These are phyloP conservation scores for Entomobrya multifasciata DNA, from an alignment of 2,888 invertebrate genomes.

Conservation along the genomic window DNA sequence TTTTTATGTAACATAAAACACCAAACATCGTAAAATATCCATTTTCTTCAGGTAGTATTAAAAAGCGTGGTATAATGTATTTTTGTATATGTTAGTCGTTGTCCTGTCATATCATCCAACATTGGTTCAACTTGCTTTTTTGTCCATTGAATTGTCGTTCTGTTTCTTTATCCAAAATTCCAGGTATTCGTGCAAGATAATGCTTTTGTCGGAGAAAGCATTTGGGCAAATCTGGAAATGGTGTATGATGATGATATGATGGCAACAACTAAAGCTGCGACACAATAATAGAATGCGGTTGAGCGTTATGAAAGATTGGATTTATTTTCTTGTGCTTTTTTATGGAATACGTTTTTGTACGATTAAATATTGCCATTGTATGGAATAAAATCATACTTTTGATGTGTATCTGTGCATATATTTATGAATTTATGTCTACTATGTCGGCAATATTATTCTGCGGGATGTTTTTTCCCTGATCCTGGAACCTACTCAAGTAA, in stretches of 20 bases:
- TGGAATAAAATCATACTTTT: background rate
- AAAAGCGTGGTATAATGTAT: background rate
- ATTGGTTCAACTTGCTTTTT: background rate
- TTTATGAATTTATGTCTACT: background rate
- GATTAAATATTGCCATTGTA: constrained; percentile 34
- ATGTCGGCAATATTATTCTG: background rate
- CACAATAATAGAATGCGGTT: too few species aligned
- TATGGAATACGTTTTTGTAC: background rate
- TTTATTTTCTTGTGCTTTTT: background rate
- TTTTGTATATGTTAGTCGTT: background rate
- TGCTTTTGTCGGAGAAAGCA: too few species aligned
- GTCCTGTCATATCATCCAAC: constrained; percentile 5
- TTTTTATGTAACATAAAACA: constrained; percentile 55
- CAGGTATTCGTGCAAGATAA: too few species aligned
- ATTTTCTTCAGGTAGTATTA: constrained; percentile 48
- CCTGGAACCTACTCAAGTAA: constrained; percentile 10
- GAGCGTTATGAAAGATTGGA: constrained; percentile 8
- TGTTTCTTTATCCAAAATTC: too few species aligned
- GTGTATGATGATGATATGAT: too few species aligned
- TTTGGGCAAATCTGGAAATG: too few species aligned
- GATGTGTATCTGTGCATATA: background rate
- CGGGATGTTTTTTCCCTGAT: background rate
- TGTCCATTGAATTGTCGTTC: too few species aligned
- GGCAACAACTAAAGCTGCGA: too few species aligned
- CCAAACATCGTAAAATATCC: constrained; percentile 58